A percentile compares a stretch with the other conserved stretches of the same genome.
phyloP scores from a whole-genome alignment of 1,140 invertebrate species.

The Drosophila ohnishii region DNA sequence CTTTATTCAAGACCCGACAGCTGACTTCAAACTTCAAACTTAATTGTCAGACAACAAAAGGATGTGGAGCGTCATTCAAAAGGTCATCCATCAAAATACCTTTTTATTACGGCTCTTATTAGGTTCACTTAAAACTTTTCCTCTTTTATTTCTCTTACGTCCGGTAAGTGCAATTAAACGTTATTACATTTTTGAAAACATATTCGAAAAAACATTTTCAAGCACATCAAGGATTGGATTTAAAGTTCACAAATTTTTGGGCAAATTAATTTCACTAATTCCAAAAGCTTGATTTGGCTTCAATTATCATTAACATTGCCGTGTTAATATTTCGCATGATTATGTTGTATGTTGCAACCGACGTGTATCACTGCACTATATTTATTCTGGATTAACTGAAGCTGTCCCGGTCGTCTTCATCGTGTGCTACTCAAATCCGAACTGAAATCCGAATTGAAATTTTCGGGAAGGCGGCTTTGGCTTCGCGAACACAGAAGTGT shows the following conservation, averaged over 20 bases:
- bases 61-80: conserved; percentile 26
- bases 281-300: not conserved
- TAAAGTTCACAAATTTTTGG: not conserved
- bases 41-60: conserved; percentile 30
- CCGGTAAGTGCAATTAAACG: conserved; percentile 4
- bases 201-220: not conserved
- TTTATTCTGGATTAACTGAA: conserved; percentile 69
- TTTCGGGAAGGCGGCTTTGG: conserved; percentile 79
- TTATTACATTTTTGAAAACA: not conserved
- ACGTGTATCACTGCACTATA: conserved; percentile 29
- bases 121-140: conserved; percentile 8
- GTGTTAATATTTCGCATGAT: conserved; percentile 7
- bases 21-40: conserved; percentile 9
- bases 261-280: conserved; percentile 1
- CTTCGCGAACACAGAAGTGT: conserved; percentile 76
- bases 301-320: not conserved
- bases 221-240: conserved; percentile 7
- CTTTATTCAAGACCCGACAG: conserved; percentile 26
- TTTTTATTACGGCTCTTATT: conserved; percentile 5
- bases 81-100: conserved; percentile 28
- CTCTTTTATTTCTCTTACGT: not conserved
- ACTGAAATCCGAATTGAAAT: conserved; percentile 81
- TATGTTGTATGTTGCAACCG: conserved; percentile 15
- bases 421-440: conserved; percentile 80
- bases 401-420: conserved; percentile 74